Base-by-base conservation (phyloP, 2,797 vertebrate genomes). In the Pangasius macronema region DNA sequence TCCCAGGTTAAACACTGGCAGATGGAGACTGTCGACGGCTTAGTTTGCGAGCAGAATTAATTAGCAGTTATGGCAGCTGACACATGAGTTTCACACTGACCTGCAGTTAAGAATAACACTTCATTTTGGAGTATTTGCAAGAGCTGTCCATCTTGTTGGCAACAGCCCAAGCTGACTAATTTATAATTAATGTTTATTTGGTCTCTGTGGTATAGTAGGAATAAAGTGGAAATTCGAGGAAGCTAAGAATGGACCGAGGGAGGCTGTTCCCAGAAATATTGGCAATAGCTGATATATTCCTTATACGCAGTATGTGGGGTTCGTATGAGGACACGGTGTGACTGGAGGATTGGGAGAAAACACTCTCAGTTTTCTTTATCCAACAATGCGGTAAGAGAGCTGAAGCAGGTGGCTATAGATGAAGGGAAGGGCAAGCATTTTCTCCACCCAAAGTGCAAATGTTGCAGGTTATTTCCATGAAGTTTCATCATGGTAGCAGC, bases 21-120 rank as follows among this genome's bases (percentile, higher is more conserved):
- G 93, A 94, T 93, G 90, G 92, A 91, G 91, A 90, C 88, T 90
- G 91, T 92, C 85, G 86, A 83, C 27, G 75, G 89, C 89, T 91
- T 88, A 84, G 87, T 90, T 92, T 93, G 90, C 89, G 82, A 86
- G 83, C 84, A 83, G 91, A 94, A 93, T 95, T 94, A 94, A 94
- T 95, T 93, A 94, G 93, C 90, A 91, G 91, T 90, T 88, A 88
- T 92, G 89, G 92, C 92, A 94, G 93, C 93, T 93, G 93, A 95
- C 87, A 89, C 92, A 89, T 91, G 92, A 92, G 87, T 93, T 94
- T 93, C 90, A 88, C 90, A 89, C 90, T 94, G 93, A 95, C 94
- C 94, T 92, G 91, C 93, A 93, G 93, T 95, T 95, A 95, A 91
- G 91, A 91, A 92, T 90, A 93, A 94, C 93, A 93, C 91, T 93